Evolutionary conservation across 2,797 vertebrate genomes (phyloP), one percentile per base, ranked within the genome.

Genomic region (Hapalemur alaotrensis): DNA sequence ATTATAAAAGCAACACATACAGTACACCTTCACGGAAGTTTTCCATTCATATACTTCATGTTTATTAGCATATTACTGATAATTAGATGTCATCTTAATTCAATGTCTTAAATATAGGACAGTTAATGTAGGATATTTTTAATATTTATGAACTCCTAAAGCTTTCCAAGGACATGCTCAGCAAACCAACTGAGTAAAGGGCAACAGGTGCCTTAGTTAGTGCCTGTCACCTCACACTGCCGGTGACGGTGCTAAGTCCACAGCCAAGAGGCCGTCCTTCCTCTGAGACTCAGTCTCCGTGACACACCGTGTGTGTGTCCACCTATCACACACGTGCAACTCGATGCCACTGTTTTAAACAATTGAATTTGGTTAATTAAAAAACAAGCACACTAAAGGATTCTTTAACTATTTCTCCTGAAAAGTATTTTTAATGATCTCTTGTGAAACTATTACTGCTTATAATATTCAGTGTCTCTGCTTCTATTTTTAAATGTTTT

Each of bases 231-330:
- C 23, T 80, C 17, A 38, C 11, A 54, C 63, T 17, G 2, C 86
- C 80, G 93, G 63, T 30, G 72, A 35, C 46, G 35, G 43, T 38
- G 41, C 65, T 73, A 59, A 32, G 15, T 95, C 70, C 52, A 32
- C 54, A 41, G 50, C 83, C 70, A 48, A 38, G 38, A 76, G 41
- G 23, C 43, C 54, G 6, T 12, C 72, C 72, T 13, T 81, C 57
- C 57, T 69, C 61, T 20, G 41, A 93, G 54, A 50, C 12, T 1
- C 15, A 1, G 4, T 78, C 84, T 92, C 79, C 32, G 9, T 2
- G 5, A 28, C 14, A 17, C 2, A 1, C n/a, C 3, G 0, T 43
- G 48, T 3, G 0, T 1, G 0, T 32, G 4, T 25, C 38, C 48
- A 28, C 38, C 22, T 32, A 25, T 54, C 35, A 20, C 0, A 5